Evolutionary conservation across 2,888 invertebrate species (phyloP), one percentile per base, ranked within the genome.

Genomic region (Chydorus sphaericus): DNA sequence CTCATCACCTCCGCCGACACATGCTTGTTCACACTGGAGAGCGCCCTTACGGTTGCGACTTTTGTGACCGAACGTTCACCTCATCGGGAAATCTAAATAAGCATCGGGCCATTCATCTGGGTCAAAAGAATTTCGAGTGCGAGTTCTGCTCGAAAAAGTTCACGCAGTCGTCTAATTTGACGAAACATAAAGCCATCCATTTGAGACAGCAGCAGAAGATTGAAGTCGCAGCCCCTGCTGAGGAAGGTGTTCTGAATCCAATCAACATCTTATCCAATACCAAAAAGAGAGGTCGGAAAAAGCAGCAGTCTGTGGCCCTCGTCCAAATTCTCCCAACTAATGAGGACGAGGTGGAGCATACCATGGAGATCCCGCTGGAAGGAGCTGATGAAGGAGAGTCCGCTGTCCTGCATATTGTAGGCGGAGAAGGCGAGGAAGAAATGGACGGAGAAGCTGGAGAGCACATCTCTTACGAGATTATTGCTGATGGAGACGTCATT

Each of bases 111-210:
- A 48, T 54, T 29, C 54, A 54, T 30, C 18, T 37, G n/a, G 54
- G 54, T 2, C 44, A 48, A 29, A 54, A 54, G 18, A 54, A 54
- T 26, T 54, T 36, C 33, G 30, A 44, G 44, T 54, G 54, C 31
- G 48, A 54, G 26, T 44, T 54, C 14, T 54, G 54, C 31, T 30
- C 31, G 7, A 54, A 54, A 20, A 44, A 39, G n/a, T 54, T 54
- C 26, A 31, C 54, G n/a, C 54, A 54, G 54, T 44, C 44, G 29
- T 54, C 54, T 6, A 54, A 54, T 37, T 48, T 54, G 54, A 39
- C 39, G n/a, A 54, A 54, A 44, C 54, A 54, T 20, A 18, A 26
- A 11, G 54, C 44, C 7, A 48, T 44, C 8, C 54, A 54, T 31
- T 31, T 50, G 16, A 50, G 50, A 20, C 30, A 50, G 29, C 29